A percentile compares a stretch with the other conserved stretches of the same genome.
Evolutionary conservation across 2,888 invertebrate genomes (phyloP).

Genomic region (Embidobia sp.): DNA sequence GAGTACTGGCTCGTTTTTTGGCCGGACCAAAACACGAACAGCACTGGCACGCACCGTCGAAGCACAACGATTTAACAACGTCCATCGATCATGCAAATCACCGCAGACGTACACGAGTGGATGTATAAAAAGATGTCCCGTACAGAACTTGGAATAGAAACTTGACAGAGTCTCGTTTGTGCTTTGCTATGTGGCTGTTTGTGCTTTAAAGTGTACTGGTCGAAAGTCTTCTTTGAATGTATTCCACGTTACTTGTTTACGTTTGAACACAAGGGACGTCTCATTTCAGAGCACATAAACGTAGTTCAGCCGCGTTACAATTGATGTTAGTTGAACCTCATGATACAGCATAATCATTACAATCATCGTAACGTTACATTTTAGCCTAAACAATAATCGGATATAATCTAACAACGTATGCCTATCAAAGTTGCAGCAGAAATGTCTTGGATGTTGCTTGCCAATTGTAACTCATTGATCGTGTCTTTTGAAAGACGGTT

Average conservation of each 20-base stretch:
- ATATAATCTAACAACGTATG: constrained; percentile 53
- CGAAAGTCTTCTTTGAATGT: constrained; percentile 4
- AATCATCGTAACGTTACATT: constrained; percentile 48
- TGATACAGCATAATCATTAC: constrained; percentile 70
- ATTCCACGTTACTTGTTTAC: constrained; percentile 40
- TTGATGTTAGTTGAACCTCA: constrained; percentile 77
- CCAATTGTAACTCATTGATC: too few relatives aligned
- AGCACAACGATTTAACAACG: constrained; percentile 43
- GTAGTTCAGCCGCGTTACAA: constrained; percentile 79
- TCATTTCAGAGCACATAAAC: constrained; percentile 77
- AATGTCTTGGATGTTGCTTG: too few relatives aligned
- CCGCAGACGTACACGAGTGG: constrained; percentile 20
- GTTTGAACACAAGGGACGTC: constrained; percentile 69
- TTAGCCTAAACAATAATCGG: constrained; percentile 52
- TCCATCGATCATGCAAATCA: constrained; percentile 21
- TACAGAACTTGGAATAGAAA: constrained; percentile 27
- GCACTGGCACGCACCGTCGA: constrained; percentile 38
- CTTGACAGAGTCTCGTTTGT: constrained; percentile 41
- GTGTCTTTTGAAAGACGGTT: too few relatives aligned
- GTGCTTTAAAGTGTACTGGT: constrained; percentile 1
- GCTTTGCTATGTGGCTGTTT: constrained; percentile 22
- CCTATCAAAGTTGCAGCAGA: constrained; percentile 45
- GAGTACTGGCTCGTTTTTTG: constrained; percentile 38
- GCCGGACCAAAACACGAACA: constrained; percentile 21
- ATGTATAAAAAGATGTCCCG: constrained; percentile 42